Evolutionary conservation across 2,888 invertebrate species (phyloP).

Genomic region (Himalopsyche japonica): DNA sequence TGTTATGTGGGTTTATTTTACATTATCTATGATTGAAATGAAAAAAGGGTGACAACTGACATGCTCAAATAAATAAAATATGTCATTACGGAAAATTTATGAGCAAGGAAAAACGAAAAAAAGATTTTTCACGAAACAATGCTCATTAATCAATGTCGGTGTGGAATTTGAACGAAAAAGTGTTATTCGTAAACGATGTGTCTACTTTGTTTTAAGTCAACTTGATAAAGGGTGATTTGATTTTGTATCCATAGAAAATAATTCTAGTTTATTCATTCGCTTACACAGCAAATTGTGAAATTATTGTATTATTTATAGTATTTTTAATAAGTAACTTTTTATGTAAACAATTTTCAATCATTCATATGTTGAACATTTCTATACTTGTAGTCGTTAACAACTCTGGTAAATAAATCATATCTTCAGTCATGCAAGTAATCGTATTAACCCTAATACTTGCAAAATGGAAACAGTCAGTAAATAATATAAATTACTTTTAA

Average conservation of each 20-base stretch:
- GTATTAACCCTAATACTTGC: too few species aligned
- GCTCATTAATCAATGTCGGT: constrained; percentile 21
- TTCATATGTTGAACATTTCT: too few species aligned
- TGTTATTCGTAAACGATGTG: constrained; percentile 12
- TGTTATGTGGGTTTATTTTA: neutral
- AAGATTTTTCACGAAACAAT: constrained; percentile 13
- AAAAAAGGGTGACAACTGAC: constrained; percentile 17
- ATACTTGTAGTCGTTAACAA: too few species aligned
- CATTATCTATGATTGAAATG: neutral
- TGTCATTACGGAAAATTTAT: constrained; percentile 28
- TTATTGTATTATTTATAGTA: too few species aligned
- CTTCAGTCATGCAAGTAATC: too few species aligned
- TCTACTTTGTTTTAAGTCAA: neutral
- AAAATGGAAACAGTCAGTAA: too few species aligned
- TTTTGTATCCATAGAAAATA: neutral
- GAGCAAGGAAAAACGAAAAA: constrained; percentile 13
- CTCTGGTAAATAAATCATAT: too few species aligned
- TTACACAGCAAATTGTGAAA: too few species aligned
- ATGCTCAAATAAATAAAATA: constrained; percentile 27
- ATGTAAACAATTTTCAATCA: too few species aligned
- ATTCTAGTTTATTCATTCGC: neutral
- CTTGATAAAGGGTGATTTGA: neutral
- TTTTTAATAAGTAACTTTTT: too few species aligned
- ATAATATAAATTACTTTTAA: too few species aligned
- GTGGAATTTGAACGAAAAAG: constrained; percentile 10